Conservation (phyloP, 1,140 invertebrate species). For the Diorhabda carinulata region DNA sequence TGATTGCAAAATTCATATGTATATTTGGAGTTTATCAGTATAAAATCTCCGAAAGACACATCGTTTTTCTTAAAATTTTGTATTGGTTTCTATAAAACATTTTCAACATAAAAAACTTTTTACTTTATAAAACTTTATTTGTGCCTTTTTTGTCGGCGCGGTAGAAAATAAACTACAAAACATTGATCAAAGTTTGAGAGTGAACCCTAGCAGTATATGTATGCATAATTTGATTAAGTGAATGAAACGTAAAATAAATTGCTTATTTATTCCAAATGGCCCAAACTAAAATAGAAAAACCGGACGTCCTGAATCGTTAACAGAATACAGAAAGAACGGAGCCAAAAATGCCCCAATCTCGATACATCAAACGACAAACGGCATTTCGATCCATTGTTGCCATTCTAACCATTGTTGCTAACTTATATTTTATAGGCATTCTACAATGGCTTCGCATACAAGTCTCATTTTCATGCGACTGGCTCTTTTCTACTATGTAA, state of each 20-base stretch:
- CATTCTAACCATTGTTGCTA: constrained; percentile 44
- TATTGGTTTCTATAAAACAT: too few relatives aligned
- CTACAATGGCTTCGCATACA: constrained; percentile 40
- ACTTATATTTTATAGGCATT: constrained; percentile 46
- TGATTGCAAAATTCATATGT: too few relatives aligned
- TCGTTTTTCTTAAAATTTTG: too few relatives aligned
- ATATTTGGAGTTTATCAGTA: too few relatives aligned
- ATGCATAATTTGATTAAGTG: constrained; percentile 28
- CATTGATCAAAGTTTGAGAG: neutral
- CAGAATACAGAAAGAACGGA: constrained; percentile 30
- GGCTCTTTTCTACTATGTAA: constrained; percentile 43
- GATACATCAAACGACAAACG: constrained; percentile 39
- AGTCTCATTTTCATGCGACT: constrained; percentile 46
- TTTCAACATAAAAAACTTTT: neutral
- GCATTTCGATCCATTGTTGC: constrained; percentile 42
- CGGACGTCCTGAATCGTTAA: constrained; percentile 39
- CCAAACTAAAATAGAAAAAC: constrained; percentile 39
- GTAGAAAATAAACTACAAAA: neutral
- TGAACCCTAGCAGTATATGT: neutral
- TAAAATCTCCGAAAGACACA: too few relatives aligned
- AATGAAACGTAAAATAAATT: constrained; percentile 34
- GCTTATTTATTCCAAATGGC: constrained; percentile 37
- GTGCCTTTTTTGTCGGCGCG: neutral
- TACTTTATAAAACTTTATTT: neutral
- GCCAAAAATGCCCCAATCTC: constrained; percentile 38